Evolutionary conservation across 2,797 vertebrate species (phyloP), one percentile per base, ranked within the genome.

Genomic region (Anisognathus igniventris): DNA sequence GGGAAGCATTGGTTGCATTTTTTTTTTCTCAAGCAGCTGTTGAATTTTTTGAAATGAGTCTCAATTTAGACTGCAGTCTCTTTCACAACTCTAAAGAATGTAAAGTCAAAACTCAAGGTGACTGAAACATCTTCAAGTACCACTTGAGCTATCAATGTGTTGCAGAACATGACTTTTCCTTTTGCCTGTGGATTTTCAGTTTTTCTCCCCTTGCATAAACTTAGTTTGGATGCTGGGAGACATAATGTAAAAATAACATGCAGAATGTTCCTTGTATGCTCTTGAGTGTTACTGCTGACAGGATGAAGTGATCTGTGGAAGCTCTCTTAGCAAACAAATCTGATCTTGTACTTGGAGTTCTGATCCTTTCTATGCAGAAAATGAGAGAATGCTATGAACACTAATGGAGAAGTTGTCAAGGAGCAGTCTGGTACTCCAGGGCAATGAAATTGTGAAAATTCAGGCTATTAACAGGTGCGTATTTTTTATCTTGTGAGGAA

Each of bases 101-200:
- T 53, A 7, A 91, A 86, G 42, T 47, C 30, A 86, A 91, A 90
- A 88, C 72, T 50, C 25, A 64, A 86, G 62, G 78, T 88, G 84
- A 89, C n/a, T 45, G 18, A 64, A 82, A 71, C 44, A 42, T 33
- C 35, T 72, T 53, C 47, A 74, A 31, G 19, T 28, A n/a, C 39
- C 60, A 75, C 73, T 71, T 51, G 37, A 57, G 53, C 65, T 65
- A 22, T 14, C 14, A 76, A 12, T 17, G 14, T 54, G 17, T 62
- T 51, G 42, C 21, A 70, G 64, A 90, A 76, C 20, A 35, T 8
- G 19, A 65, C 18, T 83, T 74, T 27, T 53, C 30, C 67, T 90
- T 67, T 79, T 68, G 37, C 48, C 25, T 42, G 25, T 78, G 61
- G 42, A 75, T 91, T 80, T 80, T 24, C 28, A 17, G 39, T 21